Evolutionary conservation across 2,113 vertebrate genomes (phyloP).

Genomic region (Cephalopholis sonnerati): DNA sequence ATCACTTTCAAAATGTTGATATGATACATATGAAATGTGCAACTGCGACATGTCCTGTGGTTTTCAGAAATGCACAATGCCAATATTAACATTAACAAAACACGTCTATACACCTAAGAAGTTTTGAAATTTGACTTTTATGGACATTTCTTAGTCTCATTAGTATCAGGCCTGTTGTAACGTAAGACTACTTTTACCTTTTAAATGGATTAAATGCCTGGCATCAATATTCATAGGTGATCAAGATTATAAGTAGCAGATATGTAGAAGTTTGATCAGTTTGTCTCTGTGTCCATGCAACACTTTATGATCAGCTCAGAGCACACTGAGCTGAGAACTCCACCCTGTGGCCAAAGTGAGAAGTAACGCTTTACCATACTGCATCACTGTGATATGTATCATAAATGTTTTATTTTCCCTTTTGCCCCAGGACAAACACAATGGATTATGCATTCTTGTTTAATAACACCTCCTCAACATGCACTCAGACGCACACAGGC

Average conservation of each 20-base stretch:
- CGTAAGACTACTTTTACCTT: background rate
- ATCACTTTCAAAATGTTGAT: no score
- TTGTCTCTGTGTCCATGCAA: background rate
- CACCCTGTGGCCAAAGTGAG: conserved; percentile 60
- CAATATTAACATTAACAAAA: no score
- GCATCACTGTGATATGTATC: background rate
- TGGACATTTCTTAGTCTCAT: background rate
- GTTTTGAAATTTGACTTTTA: background rate
- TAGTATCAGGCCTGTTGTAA: background rate
- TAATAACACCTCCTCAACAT: conserved; percentile 44
- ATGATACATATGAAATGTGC: no score
- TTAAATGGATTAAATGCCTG: background rate
- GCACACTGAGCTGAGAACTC: conserved; percentile 29
- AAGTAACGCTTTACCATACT: conserved; percentile 4
- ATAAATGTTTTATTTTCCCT: conserved; percentile 51
- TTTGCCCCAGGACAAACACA: conserved; percentile 57
- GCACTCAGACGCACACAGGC: conserved; percentile 8
- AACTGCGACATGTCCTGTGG: no score
- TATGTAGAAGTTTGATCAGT: background rate
- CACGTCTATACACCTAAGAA: no score
- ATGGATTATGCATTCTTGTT: conserved; percentile 49
- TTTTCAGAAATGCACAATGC: no score
- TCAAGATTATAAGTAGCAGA: background rate
- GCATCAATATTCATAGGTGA: background rate
- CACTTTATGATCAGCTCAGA: background rate